A percentile compares a stretch with the other conserved stretches of the same genome.
Conservation (phyloP, 2,888 invertebrate genomes). For the Amphipoea lucens region DNA sequence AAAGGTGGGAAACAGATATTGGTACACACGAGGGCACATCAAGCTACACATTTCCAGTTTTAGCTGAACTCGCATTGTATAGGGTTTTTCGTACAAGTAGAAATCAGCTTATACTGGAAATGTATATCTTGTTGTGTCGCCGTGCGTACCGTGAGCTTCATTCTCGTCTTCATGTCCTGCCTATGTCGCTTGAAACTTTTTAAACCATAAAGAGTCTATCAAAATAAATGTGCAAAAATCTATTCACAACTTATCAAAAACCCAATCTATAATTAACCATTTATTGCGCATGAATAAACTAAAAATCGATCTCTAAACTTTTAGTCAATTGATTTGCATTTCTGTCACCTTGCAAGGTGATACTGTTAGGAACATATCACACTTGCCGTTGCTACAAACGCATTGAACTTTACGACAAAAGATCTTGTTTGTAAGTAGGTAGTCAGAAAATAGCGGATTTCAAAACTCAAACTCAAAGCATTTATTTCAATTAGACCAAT, state of each 20-base stretch:
- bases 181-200: not conserved
- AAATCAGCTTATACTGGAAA: not conserved
- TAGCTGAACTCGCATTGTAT: not conserved
- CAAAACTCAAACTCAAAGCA: no score
- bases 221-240: not conserved
- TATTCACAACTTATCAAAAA: not conserved
- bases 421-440: not conserved
- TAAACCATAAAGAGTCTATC: not conserved
- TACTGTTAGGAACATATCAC: conserved; percentile 31
- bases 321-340: conserved; percentile 48
- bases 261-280: conserved; percentile 11
- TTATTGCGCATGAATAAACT: conserved; percentile 38
- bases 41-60: not conserved
- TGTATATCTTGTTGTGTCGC: not conserved
- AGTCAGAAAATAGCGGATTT: not conserved
- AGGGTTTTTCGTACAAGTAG: not conserved
- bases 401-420: not conserved
- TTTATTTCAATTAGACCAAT: no score
- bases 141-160: not conserved
- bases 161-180: not conserved
- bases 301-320: conserved; percentile 19
- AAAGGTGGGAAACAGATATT: not conserved
- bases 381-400: not conserved
- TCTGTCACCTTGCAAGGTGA: conserved; percentile 61
- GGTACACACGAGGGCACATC: not conserved